Percentiles rank a stretch among this genome's conserved stretches.
Evolutionary conservation across 2,888 invertebrate species (phyloP).

Genomic region (Miltochrista miniata): DNA sequence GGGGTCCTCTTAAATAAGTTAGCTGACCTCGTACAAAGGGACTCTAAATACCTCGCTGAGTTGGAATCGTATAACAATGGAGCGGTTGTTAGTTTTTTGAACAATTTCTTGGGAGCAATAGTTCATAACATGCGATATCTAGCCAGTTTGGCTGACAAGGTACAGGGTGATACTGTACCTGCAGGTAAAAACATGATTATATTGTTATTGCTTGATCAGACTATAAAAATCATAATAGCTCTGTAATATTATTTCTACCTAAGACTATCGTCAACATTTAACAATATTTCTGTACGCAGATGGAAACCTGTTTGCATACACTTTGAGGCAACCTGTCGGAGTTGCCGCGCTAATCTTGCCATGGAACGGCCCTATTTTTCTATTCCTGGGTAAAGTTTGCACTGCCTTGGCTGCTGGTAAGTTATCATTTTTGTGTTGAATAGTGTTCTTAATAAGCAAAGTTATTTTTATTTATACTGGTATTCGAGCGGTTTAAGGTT

Average conservation of each 20-base stretch:
- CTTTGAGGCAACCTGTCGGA: constrained; percentile 80
- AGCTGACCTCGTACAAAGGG: constrained; percentile 88
- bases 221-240: too few species aligned
- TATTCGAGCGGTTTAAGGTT: too few species aligned
- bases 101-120: constrained; percentile 73
- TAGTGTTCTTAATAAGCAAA: too few species aligned
- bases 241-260: too few species aligned
- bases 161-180: constrained; percentile 89
- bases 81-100: constrained; percentile 85
- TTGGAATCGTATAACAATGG: constrained; percentile 91
- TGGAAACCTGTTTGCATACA: constrained; percentile 90
- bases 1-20: constrained; percentile 88
- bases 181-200: constrained; percentile 43
- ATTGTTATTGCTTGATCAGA: too few species aligned
- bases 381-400: constrained; percentile 95
- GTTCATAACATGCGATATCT: constrained; percentile 87
- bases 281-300: constrained; percentile 67
- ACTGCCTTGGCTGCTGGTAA: constrained; percentile 85
- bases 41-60: constrained; percentile 93
- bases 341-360: constrained; percentile 95
- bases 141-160: constrained; percentile 95
- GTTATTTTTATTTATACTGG: too few species aligned
- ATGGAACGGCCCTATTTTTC: constrained; percentile 94
- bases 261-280: too few species aligned
- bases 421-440: too few species aligned